Percentiles rank a stretch among this genome's conserved stretches.
These are phyloP conservation scores for Falco columbarius DNA, from an alignment of 2,797 vertebrate species.

Conservation along the genomic window DNA sequence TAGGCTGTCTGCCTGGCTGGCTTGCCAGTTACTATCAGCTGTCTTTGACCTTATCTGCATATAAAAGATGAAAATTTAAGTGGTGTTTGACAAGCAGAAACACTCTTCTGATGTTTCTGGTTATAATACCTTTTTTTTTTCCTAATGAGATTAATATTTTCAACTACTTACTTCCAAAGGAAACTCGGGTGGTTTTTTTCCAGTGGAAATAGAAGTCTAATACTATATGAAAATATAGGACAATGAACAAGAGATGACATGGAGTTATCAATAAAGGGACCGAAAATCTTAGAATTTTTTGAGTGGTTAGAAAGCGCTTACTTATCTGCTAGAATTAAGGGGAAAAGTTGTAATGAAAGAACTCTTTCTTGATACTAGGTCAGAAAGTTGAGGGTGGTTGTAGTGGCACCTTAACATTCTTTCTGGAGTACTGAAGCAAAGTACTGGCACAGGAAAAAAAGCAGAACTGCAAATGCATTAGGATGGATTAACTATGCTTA, in stretches of 20 bases:
- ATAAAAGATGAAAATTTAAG: background rate
- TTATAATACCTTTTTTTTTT: background rate
- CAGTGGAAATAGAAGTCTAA: background rate
- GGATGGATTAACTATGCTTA: background rate
- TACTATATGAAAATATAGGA: background rate
- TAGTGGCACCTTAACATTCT: background rate
- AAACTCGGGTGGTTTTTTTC: fast-evolving
- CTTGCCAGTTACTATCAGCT: background rate
- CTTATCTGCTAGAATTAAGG: background rate
- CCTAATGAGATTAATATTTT: background rate
- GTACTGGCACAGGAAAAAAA: background rate
- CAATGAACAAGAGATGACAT: background rate
- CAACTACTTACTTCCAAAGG: background rate
- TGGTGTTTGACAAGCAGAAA: background rate
- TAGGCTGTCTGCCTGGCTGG: background rate
- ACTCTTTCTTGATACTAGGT: background rate
- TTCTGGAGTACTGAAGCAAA: background rate
- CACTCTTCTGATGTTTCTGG: background rate
- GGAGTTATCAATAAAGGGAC: background rate
- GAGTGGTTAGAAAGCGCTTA: background rate
- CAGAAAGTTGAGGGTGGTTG: background rate
- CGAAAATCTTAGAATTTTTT: background rate
- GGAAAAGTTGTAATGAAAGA: background rate
- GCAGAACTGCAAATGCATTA: background rate
- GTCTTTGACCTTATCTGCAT: background rate